phyloP scores from a whole-genome alignment of 2,797 vertebrate species.

The Peromyscus aztecus region DNA sequence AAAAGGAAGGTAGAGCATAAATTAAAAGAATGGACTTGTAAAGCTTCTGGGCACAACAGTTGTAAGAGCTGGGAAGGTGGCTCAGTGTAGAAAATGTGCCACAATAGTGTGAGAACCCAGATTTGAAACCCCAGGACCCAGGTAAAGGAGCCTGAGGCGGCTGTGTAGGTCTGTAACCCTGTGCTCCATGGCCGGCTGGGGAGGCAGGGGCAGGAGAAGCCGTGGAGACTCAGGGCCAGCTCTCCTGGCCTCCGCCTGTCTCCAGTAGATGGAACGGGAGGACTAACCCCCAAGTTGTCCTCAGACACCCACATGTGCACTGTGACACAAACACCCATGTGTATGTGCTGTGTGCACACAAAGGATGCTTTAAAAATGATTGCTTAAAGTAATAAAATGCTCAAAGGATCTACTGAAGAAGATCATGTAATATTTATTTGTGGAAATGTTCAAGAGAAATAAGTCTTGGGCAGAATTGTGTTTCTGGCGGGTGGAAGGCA shows the following conservation, averaged over 20 bases:
- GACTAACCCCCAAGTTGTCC: not conserved
- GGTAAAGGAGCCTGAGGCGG: not conserved
- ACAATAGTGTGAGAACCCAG: not conserved
- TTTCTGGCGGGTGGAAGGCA: constrained; percentile 6
- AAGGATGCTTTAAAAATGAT: not conserved
- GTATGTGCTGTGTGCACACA: not conserved
- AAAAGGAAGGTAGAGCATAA: constrained; percentile 21
- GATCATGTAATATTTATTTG: constrained; percentile 38
- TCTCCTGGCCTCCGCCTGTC: not conserved
- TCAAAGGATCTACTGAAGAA: not conserved
- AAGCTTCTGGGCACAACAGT: not conserved
- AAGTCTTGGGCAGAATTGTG: constrained; percentile 48
- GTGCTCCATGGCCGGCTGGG: not conserved
- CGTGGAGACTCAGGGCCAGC: not conserved
- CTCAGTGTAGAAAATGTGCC: not conserved
- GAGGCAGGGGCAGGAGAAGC: too few relatives aligned
- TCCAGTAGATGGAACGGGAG: not conserved
- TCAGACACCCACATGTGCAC: not conserved
- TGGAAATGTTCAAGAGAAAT: constrained; percentile 54
- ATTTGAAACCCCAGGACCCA: not conserved
- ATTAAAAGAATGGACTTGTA: constrained; percentile 54
- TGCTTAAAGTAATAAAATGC: not conserved
- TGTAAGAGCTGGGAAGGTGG: not conserved
- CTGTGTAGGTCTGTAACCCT: not conserved
- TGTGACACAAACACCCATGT: not conserved